Percentiles rank a stretch among this genome's conserved stretches.
These are phyloP conservation scores for Cosmopolites sordidus DNA, from an alignment of 2,888 invertebrate genomes.

Conservation along the genomic window DNA sequence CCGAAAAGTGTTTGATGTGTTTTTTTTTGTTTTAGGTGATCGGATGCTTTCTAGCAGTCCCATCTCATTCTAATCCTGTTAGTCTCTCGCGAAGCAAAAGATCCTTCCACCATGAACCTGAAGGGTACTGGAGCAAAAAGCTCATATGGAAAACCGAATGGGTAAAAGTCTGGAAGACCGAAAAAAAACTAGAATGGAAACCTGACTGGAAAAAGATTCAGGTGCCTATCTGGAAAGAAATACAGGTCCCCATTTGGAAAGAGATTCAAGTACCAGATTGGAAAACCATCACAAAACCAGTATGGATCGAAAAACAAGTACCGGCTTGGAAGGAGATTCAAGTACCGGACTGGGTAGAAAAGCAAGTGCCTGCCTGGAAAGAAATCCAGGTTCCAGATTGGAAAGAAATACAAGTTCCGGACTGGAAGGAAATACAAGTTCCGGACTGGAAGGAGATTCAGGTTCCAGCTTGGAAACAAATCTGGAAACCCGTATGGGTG, in stretches of 20 bases:
- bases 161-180: slow-evolving; percentile 71
- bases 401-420: slow-evolving; percentile 62
- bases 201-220: slow-evolving; percentile 68
- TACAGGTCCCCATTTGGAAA: slow-evolving; percentile 73
- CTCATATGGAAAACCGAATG: slow-evolving; percentile 80
- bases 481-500: slow-evolving; percentile 59
- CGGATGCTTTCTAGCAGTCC: slow-evolving; percentile 55
- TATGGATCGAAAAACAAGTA: slow-evolving; percentile 77
- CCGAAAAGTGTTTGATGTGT: no score
- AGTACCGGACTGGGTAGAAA: slow-evolving; percentile 63
- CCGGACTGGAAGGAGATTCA: slow-evolving; percentile 59
- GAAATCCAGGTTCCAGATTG: slow-evolving; percentile 59
- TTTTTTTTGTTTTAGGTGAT: slow-evolving; percentile 53
- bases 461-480: slow-evolving; percentile 55
- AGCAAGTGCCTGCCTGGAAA: slow-evolving; percentile 60
- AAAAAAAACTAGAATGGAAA: slow-evolving; percentile 70
- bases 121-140: slow-evolving; percentile 78
- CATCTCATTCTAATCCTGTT: slow-evolving; percentile 43
- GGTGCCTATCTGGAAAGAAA: slow-evolving; percentile 62
- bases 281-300: slow-evolving; percentile 68
- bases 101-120: slow-evolving; percentile 58
- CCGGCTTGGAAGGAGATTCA: slow-evolving; percentile 61
- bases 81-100: slow-evolving; percentile 55
- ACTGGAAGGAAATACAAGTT: slow-evolving; percentile 62
- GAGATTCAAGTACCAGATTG: slow-evolving; percentile 73